Evolutionary conservation across 2,113 vertebrate species (phyloP), one percentile per base, ranked within the genome.

Genomic region (Lasiurus borealis): DNA sequence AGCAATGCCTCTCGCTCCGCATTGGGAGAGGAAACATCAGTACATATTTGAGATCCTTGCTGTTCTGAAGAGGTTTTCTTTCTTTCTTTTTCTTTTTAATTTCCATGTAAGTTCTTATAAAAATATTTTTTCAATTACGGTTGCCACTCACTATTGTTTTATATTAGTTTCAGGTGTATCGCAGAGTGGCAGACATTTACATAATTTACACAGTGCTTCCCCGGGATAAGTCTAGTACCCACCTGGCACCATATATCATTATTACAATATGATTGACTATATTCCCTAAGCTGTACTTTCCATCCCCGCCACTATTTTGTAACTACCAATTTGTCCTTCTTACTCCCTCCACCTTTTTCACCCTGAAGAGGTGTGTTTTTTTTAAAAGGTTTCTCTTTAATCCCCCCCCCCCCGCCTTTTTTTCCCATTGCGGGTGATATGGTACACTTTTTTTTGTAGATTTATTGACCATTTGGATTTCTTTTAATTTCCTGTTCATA

Each of bases 401-500:
- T 80, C 64, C 36, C 48, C n/a, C n/a, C n/a, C n/a, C n/a, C 19
- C 3, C 72, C n/a, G 44, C 78, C 4, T 57, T 54, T 72, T 10
- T 80, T 44, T 72, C 46, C 64, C 10, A 71, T 80, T 68, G 54
- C 34, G 72, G 23, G 44, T 86, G 54, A 86, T 62, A 91, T 66
- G 64, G 66, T 34, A 54, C n/a, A 36, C 69, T 85, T 94, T 85
- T n/a, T 59, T 62, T 81, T 75, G 64, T 72, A n/a, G 81, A 85
- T 54, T 80, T 85, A 64, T 81, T 34, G 8, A 15, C 82, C 48
- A 69, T 76, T 76, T 52, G 25, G 10, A 59, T 83, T 76, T 71
- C 40, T 83, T 83, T 88, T 59, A 69, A 59, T 54, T 48, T 34
- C 23, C 66, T 90, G 50, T 86, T 91, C 48, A 25, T 91, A 73